phyloP scores from a whole-genome alignment of 2,797 vertebrate species.

The Hylomyscus alleni region DNA sequence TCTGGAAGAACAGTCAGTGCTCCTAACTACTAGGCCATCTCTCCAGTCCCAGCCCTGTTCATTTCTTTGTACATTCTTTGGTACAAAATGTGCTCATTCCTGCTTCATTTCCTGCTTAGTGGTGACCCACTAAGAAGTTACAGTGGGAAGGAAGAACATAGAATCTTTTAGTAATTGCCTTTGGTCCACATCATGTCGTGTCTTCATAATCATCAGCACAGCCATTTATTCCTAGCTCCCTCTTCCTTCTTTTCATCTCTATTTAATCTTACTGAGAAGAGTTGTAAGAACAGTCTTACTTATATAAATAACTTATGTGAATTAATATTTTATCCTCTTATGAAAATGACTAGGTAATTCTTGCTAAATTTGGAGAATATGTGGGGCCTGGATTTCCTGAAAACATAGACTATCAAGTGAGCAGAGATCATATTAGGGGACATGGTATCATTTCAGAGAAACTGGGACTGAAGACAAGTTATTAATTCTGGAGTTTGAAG shows the following conservation, averaged over 20 bases:
- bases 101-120: neutral
- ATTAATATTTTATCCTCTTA: conserved; percentile 40
- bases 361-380: conserved; percentile 10
- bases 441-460: conserved; percentile 1
- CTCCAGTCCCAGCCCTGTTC: neutral
- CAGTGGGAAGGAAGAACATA: neutral
- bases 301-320: conserved; percentile 23
- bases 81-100: neutral
- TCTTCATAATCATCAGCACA: neutral
- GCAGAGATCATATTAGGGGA: neutral
- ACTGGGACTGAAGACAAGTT: neutral
- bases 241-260: neutral
- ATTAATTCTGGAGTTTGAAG: conserved; percentile 31
- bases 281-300: neutral
- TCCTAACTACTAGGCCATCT: neutral
- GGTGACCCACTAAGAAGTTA: neutral
- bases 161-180: conserved; percentile 22
- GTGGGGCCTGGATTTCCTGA: neutral
- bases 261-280: neutral
- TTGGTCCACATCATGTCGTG: neutral
- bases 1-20: neutral
- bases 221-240: neutral
- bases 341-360: conserved; percentile 2
- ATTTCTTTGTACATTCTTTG: neutral
- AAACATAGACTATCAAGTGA: neutral